These are phyloP conservation scores for Stictonetta naevosa DNA, from an alignment of 2,113 vertebrate species.

Conservation along the genomic window DNA sequence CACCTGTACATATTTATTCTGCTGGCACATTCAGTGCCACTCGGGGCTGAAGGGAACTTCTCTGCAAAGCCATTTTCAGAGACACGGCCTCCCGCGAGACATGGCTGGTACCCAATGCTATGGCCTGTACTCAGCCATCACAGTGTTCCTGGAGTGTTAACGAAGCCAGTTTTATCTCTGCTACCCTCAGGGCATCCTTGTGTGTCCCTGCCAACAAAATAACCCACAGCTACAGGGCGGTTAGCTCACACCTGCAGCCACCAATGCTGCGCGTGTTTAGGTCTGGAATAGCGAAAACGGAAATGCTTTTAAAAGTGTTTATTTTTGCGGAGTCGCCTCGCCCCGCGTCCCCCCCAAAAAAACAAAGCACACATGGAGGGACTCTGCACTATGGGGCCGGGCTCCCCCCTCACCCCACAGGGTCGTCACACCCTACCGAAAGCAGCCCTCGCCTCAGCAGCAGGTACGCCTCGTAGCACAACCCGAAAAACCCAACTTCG, in stretches of 20 bases:
- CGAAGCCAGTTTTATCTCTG: background rate
- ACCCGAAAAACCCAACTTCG: too few species aligned
- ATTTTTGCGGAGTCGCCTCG: background rate
- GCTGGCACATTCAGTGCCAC: background rate
- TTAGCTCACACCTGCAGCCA: background rate
- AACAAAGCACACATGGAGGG: background rate
- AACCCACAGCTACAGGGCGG: background rate
- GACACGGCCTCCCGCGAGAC: rapidly evolving
- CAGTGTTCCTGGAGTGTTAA: rapidly evolving
- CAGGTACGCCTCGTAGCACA: too few species aligned
- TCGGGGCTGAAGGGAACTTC: rapidly evolving
- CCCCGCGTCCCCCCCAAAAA: rapidly evolving
- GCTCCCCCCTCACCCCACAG: rapidly evolving
- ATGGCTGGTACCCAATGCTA: rapidly evolving
- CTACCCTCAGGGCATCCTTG: background rate
- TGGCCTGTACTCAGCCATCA: rapidly evolving
- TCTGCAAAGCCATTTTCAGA: background rate
- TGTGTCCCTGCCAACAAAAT: background rate
- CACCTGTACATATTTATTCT: background rate
- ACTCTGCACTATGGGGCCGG: too few species aligned
- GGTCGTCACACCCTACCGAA: background rate
- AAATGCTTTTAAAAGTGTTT: background rate
- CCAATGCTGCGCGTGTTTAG: background rate
- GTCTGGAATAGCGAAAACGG: background rate
- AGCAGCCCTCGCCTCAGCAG: background rate